These are phyloP conservation scores for Adoxophyes honmai DNA, from an alignment of 1,140 invertebrate genomes.

Conservation along the genomic window DNA sequence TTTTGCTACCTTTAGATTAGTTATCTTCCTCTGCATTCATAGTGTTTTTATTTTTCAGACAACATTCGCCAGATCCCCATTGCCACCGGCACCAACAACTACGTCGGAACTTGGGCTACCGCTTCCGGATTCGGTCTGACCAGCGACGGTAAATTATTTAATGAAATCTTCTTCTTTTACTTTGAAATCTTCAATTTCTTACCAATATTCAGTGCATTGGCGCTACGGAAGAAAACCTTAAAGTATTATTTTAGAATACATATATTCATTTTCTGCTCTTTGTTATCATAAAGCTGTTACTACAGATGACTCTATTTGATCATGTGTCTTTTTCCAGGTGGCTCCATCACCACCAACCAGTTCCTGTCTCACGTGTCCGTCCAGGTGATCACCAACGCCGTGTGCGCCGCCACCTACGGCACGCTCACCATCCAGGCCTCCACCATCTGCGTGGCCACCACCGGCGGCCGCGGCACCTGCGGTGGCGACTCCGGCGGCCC, in stretches of 20 bases:
- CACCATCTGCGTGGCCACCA: no score
- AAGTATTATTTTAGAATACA: neutral
- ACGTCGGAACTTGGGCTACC: conserved; percentile 25
- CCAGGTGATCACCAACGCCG: no score
- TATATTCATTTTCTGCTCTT: neutral
- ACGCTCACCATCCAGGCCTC: no score
- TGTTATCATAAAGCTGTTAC: no score
- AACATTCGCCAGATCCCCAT: conserved; percentile 30
- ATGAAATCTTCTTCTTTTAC: neutral
- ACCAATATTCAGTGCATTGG: neutral
- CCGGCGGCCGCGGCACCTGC: conserved; percentile 31
- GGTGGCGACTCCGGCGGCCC: no score
- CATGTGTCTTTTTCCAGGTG: conserved; percentile 23
- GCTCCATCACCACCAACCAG: conserved; percentile 23
- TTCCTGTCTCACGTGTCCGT: conserved; percentile 33
- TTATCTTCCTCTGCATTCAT: no score
- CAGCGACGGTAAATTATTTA: conserved; percentile 29
- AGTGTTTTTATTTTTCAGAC: conserved; percentile 22
- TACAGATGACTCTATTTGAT: neutral
- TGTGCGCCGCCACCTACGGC: no score
- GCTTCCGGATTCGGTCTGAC: conserved; percentile 41
- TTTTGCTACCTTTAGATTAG: no score
- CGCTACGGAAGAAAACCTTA: neutral
- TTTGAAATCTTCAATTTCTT: neutral
- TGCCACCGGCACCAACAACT: conserved; percentile 30